Evolutionary conservation across 2,888 invertebrate species (phyloP).

Genomic region (Yponomeuta plumbellus): DNA sequence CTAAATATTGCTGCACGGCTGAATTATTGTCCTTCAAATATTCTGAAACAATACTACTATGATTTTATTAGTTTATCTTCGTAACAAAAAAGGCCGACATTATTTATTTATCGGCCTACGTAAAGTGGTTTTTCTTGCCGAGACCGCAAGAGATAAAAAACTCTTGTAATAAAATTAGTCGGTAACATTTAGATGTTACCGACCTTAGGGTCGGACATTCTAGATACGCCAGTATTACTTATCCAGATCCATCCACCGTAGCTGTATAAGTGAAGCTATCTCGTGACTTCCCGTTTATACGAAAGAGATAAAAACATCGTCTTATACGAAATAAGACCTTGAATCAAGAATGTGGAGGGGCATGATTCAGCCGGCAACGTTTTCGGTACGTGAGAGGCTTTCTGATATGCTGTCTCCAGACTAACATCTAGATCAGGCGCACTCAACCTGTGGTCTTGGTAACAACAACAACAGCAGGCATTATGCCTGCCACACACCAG

Average conservation of each 20-base stretch:
- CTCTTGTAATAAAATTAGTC: not conserved
- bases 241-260: not conserved
- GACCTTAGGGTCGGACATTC: not conserved
- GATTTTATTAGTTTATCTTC: not conserved
- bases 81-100: not conserved
- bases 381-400: slow-evolving; percentile 1
- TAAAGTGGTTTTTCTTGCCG: not conserved
- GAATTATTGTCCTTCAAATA: not conserved
- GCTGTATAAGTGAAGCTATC: not conserved
- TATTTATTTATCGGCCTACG: not conserved
- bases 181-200: not conserved
- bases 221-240: not conserved
- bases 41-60: not conserved
- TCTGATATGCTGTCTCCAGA: not conserved
- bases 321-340: not conserved
- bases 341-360: not conserved
- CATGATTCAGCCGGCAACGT: not conserved
- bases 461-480: too few relatives aligned
- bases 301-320: not conserved
- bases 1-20: too few relatives aligned
- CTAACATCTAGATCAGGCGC: not conserved
- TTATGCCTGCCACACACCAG: too few relatives aligned
- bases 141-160: not conserved
- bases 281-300: not conserved
- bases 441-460: too few relatives aligned